Evolutionary conservation across 1,140 invertebrate species (phyloP), one percentile per base, ranked within the genome.

Genomic region (Leptinotarsa undecemlineata): DNA sequence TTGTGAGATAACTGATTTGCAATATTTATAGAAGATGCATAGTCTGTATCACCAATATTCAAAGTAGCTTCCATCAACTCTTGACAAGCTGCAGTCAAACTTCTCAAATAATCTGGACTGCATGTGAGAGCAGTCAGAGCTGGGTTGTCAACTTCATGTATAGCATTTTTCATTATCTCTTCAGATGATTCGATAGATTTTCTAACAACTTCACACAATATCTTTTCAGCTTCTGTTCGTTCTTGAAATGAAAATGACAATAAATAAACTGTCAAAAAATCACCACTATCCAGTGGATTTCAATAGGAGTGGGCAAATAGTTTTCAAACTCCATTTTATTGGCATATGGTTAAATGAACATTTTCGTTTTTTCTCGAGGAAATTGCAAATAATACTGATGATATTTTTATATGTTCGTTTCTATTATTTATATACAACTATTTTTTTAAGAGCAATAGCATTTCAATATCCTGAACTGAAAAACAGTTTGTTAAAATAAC

Each of bases 71-170:
- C 71, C 86, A 84, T 66, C 84, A 74, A 13, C 84, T 84, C 69
- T 83, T 86, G 26, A 86, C 86, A 76, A 84, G 81, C 76, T 57
- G 76, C 72, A 17, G 78, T 80, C 48, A 91, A 81, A 82, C 84
- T 86, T 78, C 82, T 81, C 60, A 92, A 84, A 82, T 91, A 92
- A 83, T 92, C 90, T 71, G 92, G 89, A 48, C 91, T 90, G 81
- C 92, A 93, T 51, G 90, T 91, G 26, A 92, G 84, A 48, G 90
- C 88, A 3, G 90, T 89, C 77, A 92, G 87, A 4, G 91, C 89
- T 3, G 92, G 91, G 86, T 92, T 92, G 78, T 92, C 91, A 77
- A 92, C 86, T 79, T 91, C 88, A 66, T 89, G 87, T 72, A 92
- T 85, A 2, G 91, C 88, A 79, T 89, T 86, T 80, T 88, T 86